Evolutionary conservation across 2,797 vertebrate genomes (phyloP).

Genomic region (Parauchenoglanis ngamensis): DNA sequence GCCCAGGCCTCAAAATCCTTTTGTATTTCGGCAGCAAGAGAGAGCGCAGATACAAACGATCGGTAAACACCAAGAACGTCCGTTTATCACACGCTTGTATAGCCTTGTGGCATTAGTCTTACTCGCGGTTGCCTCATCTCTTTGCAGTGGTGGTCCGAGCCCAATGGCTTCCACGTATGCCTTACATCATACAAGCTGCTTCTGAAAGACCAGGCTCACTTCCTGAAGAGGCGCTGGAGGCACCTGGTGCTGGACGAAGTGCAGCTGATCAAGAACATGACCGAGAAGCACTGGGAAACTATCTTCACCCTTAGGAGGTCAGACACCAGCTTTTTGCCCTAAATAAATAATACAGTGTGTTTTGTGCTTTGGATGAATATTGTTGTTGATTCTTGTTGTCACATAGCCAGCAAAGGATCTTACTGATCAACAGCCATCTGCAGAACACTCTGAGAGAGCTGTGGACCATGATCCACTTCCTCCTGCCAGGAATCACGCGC

Average conservation of each 20-base stretch:
- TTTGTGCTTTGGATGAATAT: background rate
- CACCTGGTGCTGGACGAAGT: constrained; percentile 90
- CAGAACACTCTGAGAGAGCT: constrained; percentile 90
- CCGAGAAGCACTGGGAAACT: constrained; percentile 89
- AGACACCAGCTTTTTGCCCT: background rate
- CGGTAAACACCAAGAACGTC: constrained; percentile 72
- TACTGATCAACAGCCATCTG: constrained; percentile 87
- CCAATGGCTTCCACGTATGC: constrained; percentile 89
- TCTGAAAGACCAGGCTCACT: constrained; percentile 86
- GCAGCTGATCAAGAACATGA: constrained; percentile 89
- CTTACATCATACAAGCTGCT: constrained; percentile 92
- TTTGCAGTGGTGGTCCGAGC: constrained; percentile 83
- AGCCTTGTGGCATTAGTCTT: background rate
- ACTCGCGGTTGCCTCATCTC: background rate
- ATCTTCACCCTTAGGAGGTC: constrained; percentile 87
- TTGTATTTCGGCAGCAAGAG: constrained; percentile 88
- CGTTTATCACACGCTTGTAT: background rate
- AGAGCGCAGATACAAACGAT: constrained; percentile 89
- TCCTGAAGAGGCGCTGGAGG: constrained; percentile 84
- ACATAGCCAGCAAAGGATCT: constrained; percentile 85
- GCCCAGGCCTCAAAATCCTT: constrained; percentile 92
- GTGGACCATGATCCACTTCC: constrained; percentile 93
- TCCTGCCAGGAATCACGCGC: constrained; percentile 88
- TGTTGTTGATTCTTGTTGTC: constrained; percentile 19
- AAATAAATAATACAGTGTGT: no score